Evolutionary conservation across 2,113 vertebrate species (phyloP).

Genomic region (Mohoua ochrocephala): DNA sequence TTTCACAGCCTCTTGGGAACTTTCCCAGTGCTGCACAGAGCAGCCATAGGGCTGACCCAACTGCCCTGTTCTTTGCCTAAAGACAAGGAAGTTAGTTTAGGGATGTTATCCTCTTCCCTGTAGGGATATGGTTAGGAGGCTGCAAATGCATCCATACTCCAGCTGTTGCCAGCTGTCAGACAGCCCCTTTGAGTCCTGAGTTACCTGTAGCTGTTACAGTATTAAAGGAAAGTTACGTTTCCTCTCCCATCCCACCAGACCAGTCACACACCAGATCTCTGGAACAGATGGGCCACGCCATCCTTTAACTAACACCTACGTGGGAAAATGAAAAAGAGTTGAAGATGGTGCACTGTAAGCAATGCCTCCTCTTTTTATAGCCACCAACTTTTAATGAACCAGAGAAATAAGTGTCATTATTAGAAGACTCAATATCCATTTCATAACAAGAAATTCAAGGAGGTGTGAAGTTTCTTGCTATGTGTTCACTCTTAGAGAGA

Average conservation of each 20-base stretch:
- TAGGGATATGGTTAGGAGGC: background rate
- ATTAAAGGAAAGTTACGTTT: background rate
- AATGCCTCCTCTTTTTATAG: background rate
- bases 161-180: background rate
- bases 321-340: background rate
- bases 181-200: background rate
- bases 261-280: background rate
- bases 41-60: background rate
- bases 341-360: background rate
- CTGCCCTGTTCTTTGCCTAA: background rate
- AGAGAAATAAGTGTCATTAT: background rate
- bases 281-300: background rate
- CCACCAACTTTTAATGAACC: background rate
- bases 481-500: background rate
- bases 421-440: background rate
- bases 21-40: background rate
- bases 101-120: background rate
- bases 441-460: background rate
- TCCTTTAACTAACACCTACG: background rate
- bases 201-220: background rate
- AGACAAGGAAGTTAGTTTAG: background rate
- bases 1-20: background rate
- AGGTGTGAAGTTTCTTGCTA: background rate
- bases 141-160: background rate
- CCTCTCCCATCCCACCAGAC: background rate